These are phyloP conservation scores for Protonibea diacanthus DNA, from an alignment of 2,797 vertebrate genomes.

Conservation along the genomic window DNA sequence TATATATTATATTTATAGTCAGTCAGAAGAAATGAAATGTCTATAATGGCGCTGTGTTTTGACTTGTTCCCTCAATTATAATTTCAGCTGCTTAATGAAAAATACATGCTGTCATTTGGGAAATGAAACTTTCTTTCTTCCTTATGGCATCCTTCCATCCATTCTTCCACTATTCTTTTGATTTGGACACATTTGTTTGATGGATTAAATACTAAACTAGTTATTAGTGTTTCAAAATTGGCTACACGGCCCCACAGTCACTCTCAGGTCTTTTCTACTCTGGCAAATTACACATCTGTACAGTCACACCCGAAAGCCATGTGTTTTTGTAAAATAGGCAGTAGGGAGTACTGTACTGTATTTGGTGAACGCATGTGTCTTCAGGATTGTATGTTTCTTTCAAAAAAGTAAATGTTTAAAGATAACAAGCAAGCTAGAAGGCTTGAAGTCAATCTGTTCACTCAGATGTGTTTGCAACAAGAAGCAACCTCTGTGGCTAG, in stretches of 20 bases:
- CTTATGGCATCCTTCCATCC: neutral
- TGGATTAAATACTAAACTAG: neutral
- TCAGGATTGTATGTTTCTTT: too few relatives aligned
- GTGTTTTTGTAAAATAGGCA: neutral
- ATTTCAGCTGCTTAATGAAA: neutral
- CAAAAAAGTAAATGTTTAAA: too few relatives aligned
- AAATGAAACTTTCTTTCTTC: neutral
- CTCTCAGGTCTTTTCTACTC: neutral
- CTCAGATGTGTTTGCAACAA: neutral
- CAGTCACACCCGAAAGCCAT: neutral
- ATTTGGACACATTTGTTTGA: neutral
- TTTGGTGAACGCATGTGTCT: too few relatives aligned
- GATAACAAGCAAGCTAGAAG: too few relatives aligned
- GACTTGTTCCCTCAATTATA: constrained; percentile 1
- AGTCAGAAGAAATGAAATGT: constrained; percentile 12
- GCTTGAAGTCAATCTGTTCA: too few relatives aligned
- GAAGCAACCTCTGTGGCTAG: too few relatives aligned
- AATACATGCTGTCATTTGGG: neutral
- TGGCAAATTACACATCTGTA: neutral
- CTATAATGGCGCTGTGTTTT: constrained; percentile 6
- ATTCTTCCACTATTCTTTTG: neutral
- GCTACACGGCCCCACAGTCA: neutral
- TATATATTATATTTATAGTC: neutral
- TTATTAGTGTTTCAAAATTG: neutral
- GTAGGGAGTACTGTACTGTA: too few relatives aligned